A percentile compares a stretch with the other conserved stretches of the same genome.
Evolutionary conservation across 2,113 vertebrate species (phyloP).

Genomic region (Apaloderma vittatum): DNA sequence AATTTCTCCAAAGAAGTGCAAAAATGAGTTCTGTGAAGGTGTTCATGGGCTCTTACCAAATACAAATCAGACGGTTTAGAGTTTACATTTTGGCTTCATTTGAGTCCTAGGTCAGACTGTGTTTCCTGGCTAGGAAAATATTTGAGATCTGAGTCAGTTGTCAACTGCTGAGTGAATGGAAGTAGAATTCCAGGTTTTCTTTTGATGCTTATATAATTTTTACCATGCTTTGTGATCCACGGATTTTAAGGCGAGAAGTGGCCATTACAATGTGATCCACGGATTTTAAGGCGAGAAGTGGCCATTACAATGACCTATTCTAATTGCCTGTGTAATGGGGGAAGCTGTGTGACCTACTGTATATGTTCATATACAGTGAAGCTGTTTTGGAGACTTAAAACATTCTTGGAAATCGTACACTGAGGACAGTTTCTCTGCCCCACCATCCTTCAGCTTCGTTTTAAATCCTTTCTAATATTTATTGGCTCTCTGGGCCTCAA

Average conservation of each 20-base stretch:
- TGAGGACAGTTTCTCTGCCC: background rate
- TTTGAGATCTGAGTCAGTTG: background rate
- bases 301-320: background rate
- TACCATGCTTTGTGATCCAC: constrained; percentile 10
- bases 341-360: background rate
- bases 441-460: background rate
- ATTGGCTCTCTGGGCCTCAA: background rate
- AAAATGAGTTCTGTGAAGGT: background rate
- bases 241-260: constrained; percentile 25
- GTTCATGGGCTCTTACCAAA: background rate
- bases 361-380: background rate
- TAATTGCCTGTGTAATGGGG: background rate
- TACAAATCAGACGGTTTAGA: background rate
- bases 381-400: constrained; percentile 17
- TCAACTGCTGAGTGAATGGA: background rate
- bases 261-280: background rate
- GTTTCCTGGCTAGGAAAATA: background rate
- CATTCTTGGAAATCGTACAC: background rate
- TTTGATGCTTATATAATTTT: constrained; percentile 2
- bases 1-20: background rate
- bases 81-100: background rate
- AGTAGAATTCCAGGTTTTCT: background rate
- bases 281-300: constrained; percentile 25
- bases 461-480: constrained; percentile 1
- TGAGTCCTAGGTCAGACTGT: background rate